phyloP scores from a whole-genome alignment of 2,888 invertebrate species.

The Allophyes oxyacanthae region DNA sequence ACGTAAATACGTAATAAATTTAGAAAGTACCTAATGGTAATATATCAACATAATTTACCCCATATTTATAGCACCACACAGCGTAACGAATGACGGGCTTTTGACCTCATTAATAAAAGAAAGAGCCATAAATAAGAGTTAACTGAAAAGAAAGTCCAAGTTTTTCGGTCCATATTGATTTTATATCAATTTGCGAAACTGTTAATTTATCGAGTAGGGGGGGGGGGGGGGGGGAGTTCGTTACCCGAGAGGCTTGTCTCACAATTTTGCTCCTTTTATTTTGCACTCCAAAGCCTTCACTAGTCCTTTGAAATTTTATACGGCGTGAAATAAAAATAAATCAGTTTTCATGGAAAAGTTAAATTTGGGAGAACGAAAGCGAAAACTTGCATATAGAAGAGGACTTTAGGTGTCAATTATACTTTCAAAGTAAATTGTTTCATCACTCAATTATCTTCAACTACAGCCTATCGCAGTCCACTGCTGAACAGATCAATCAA shows the following conservation, averaged over 20 bases:
- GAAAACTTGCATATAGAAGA: no score
- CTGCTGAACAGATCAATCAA: no score
- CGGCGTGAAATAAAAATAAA: conserved; percentile 8
- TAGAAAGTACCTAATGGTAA: no score
- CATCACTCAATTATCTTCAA: no score
- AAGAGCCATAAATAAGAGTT: no score
- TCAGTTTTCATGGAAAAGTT: no score
- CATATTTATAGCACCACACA: not conserved
- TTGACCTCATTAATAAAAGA: conserved; percentile 9
- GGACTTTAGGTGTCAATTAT: no score
- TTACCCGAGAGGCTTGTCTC: conserved; percentile 1
- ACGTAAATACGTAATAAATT: no score
- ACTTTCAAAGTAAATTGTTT: no score
- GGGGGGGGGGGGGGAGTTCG: conserved; percentile 11
- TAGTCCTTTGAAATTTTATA: conserved; percentile 18
- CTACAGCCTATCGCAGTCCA: no score
- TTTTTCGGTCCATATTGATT: conserved; percentile 24
- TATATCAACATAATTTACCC: no score
- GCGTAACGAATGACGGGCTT: conserved; percentile 14
- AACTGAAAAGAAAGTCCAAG: not conserved
- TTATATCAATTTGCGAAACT: conserved; percentile 23
- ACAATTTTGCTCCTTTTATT: conserved; percentile 7
- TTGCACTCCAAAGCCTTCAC: conserved; percentile 5
- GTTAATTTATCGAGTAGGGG: conserved; percentile 21
- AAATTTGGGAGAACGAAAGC: no score